Base-by-base conservation (phyloP, 2,888 invertebrate species). In the Molanna angustata region DNA sequence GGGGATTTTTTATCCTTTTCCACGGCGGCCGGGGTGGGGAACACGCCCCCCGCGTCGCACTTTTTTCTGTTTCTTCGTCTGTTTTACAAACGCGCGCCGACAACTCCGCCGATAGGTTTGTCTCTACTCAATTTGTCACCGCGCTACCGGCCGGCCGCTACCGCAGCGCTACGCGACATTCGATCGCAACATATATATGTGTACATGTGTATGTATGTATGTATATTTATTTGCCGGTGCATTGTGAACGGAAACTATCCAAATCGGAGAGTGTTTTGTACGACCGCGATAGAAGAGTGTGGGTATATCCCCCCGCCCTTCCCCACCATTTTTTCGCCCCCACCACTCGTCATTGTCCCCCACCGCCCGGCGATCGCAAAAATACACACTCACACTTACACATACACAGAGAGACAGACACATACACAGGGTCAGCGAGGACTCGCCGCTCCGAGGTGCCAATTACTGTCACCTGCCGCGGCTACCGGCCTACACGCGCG, bases 301-400 rank as follows among this genome's bases (percentile, higher is more conserved):
- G 41, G 49, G 45, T 46, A 46, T 42, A 50, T 40, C 48, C 44
- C 39, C 48, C 31, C 27, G 52, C 45, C 45, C 43, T 22, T 61
- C 62, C 61, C 60, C 59, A 57, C 60, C 19, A 42, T 52, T 56
- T 56, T 52, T 56, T 53, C 69, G 72, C 73, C 73, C 76, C 76
- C 74, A 72, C 74, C 72, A 69, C 69, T 62, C 66, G 64, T 64
- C 64, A 63, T 61, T 64, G 63, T 67, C 73, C 71, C 72, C 74
- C 73, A 72, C 77, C 73, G 73, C 68, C 71, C 71, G 71, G 72
- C 63, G 74, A 76, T 72, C 78, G 78, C 80, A 80, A 81, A 82
- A 80, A 80, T 79, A 77, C 76, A 76, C 76, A 76, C 43, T 27
- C 22, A 42, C 13, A 22, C 43, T 17, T n/a, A 27, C 43, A 27